Conservation (phyloP, 2,797 vertebrate genomes). For the Crenuchus spilurus region DNA sequence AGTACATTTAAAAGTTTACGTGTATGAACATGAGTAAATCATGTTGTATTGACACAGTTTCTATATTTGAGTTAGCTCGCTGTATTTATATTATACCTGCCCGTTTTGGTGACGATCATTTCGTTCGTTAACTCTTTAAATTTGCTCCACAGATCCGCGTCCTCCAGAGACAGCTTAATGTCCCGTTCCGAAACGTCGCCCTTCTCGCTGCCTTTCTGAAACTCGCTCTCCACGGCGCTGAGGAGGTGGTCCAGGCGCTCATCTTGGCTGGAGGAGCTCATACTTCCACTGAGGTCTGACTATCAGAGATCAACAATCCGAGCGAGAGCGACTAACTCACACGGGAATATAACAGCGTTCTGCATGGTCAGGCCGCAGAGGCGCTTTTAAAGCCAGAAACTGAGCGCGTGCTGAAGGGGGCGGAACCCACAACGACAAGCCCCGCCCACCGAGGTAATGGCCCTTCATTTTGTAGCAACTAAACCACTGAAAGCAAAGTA, state of each 20-base stretch:
- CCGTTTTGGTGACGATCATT: slow-evolving; percentile 86
- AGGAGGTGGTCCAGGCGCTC: slow-evolving; percentile 83
- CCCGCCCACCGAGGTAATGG: slow-evolving; percentile 44
- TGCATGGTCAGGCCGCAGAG: slow-evolving; percentile 22
- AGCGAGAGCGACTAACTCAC: no score
- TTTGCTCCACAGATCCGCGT: slow-evolving; percentile 81
- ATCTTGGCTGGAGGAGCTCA: slow-evolving; percentile 76
- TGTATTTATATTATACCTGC: no score
- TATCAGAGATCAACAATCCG: slow-evolving; percentile 6
- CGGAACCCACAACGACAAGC: slow-evolving; percentile 54
- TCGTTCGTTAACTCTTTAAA: slow-evolving; percentile 85
- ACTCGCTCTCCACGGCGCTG: slow-evolving; percentile 83
- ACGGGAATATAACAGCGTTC: no score
- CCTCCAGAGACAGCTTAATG: slow-evolving; percentile 81
- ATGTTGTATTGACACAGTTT: no score
- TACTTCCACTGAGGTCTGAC: slow-evolving; percentile 51
- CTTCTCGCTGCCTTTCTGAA: slow-evolving; percentile 82
- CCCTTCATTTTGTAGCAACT: not conserved
- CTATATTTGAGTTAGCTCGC: no score
- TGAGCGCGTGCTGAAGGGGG: slow-evolving; percentile 73
- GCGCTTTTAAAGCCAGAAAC: slow-evolving; percentile 68
- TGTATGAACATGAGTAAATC: no score
- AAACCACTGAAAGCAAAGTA: not conserved
- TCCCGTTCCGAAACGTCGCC: slow-evolving; percentile 81
- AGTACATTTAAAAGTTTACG: no score